A percentile compares a stretch with the other conserved stretches of the same genome.
phyloP scores from a whole-genome alignment of 2,888 invertebrate genomes.

The Trachelus iudaicus region DNA sequence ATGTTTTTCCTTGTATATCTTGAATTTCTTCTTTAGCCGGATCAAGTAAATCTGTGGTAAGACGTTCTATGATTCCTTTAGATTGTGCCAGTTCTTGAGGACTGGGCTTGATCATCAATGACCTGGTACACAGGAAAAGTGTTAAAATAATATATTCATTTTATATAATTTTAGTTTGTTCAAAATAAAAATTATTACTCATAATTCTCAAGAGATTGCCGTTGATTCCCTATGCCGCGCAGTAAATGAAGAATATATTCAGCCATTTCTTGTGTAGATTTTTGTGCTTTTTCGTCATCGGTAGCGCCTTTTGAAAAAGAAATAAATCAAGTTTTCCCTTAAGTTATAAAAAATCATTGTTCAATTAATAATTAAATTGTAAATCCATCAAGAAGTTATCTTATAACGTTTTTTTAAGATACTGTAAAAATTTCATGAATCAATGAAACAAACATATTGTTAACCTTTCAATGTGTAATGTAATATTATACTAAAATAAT shows the following conservation, averaged over 20 bases:
- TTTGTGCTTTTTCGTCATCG: slow-evolving; percentile 41
- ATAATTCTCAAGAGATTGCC: slow-evolving; percentile 63
- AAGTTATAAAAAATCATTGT: background rate
- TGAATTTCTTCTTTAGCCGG: slow-evolving; percentile 70
- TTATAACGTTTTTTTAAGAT: background rate
- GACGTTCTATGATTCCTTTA: slow-evolving; percentile 70
- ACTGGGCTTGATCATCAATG: slow-evolving; percentile 67
- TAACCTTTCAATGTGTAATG: too few relatives aligned
- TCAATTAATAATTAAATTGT: too few relatives aligned
- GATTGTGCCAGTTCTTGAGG: slow-evolving; percentile 68
- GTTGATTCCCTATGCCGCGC: slow-evolving; percentile 59
- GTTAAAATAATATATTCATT: slow-evolving; percentile 7
- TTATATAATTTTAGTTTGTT: background rate
- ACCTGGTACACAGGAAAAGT: slow-evolving; percentile 55
- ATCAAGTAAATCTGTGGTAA: slow-evolving; percentile 72
- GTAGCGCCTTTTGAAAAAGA: slow-evolving; percentile 37
- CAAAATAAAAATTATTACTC: slow-evolving; percentile 48
- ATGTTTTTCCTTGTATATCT: slow-evolving; percentile 71
- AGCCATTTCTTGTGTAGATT: slow-evolving; percentile 58
- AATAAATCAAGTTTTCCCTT: background rate
- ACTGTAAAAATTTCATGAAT: background rate
- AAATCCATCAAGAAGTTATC: too few relatives aligned
- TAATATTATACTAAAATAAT: too few relatives aligned
- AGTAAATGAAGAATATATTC: slow-evolving; percentile 59
- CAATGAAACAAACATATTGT: background rate